Base-by-base conservation (phyloP, 2,888 invertebrate genomes). In the Drosophila macrospina region DNA sequence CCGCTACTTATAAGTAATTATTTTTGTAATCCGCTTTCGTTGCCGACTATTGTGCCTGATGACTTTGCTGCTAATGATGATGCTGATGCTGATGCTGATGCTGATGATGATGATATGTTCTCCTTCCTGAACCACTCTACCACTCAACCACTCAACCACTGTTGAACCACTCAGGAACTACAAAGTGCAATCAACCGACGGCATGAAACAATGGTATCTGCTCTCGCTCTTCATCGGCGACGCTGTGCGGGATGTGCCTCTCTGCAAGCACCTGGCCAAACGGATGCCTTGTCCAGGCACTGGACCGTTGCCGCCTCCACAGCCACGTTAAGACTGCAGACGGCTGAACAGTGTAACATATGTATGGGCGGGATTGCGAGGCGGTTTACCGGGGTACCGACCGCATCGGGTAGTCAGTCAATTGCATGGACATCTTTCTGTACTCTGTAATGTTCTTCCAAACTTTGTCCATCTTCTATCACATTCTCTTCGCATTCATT, bases 221-320 rank as follows among this genome's bases (percentile, higher is more conserved):
- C 94, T 97, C 74, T 97, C 97, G 90, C 96, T 97, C 70, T 97
- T 97, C 92, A 93, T 97, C 63, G 97, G 97, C 28, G 96, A 97
- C 92, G 96, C 97, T 88, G 95, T 97, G 67, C 96, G 95, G 15
- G 96, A 96, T 61, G 95, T 96, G 11, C 94, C 94, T 80, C 94
- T 97, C 59, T 97, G 97, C 91, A 95, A 95, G 89, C 96, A 96
- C 91, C 93, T 97, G 81, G 95, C 95, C 69, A 97, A 97, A 91
- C 93, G 95, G 86, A 94, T 95, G 89, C 92, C 92, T 68, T 94
- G 94, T 90, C 91, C 92, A 83, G 91, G 92, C 78, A 67, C 81
- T 69, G 90, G 90, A 77, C 91, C 91, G 24, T 76, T 91, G 71
- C 90, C 91, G 51, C 89, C 90, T 55, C 91, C 91, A 15, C 90